phyloP scores from a whole-genome alignment of 1,140 invertebrate species.

The Megathymus violae region DNA sequence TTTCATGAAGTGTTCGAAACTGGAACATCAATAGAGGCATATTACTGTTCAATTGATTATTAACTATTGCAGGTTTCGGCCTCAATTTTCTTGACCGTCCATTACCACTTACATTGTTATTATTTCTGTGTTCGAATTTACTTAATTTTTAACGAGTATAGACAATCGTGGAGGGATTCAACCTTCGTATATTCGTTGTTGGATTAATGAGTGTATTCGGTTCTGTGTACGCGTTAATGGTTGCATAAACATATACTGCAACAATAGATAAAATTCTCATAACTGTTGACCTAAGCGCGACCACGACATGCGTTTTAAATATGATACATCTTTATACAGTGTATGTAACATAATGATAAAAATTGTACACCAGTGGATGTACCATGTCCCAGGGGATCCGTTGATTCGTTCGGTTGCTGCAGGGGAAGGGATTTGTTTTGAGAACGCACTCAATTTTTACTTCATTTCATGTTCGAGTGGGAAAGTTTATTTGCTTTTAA shows the following conservation, averaged over 20 bases:
- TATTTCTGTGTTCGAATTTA: too few species aligned
- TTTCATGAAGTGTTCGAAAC: slow-evolving; percentile 19
- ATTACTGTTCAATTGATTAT: slow-evolving; percentile 31
- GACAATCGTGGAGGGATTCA: neutral
- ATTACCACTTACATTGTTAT: too few species aligned
- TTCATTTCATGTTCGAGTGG: too few species aligned
- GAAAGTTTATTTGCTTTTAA: too few species aligned
- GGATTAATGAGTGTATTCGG: too few species aligned
- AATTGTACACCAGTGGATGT: too few species aligned
- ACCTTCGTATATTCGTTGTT: neutral
- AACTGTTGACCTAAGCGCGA: slow-evolving; percentile 42
- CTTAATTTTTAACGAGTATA: neutral
- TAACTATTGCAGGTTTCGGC: slow-evolving; percentile 6
- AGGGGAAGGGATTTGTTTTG: too few species aligned
- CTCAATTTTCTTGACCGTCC: slow-evolving; percentile 9
- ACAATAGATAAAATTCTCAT: slow-evolving; percentile 50
- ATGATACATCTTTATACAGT: too few species aligned
- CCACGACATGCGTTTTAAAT: slow-evolving; percentile 12
- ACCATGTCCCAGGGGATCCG: too few species aligned
- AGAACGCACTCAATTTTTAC: too few species aligned
- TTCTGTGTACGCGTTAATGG: slow-evolving; percentile 3
- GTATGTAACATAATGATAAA: too few species aligned
- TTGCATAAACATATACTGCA: slow-evolving; percentile 7
- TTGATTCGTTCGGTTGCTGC: too few species aligned
- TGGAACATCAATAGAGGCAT: slow-evolving; percentile 28